Conservation (phyloP, 2,113 vertebrate genomes). For the Gobio gobio region DNA sequence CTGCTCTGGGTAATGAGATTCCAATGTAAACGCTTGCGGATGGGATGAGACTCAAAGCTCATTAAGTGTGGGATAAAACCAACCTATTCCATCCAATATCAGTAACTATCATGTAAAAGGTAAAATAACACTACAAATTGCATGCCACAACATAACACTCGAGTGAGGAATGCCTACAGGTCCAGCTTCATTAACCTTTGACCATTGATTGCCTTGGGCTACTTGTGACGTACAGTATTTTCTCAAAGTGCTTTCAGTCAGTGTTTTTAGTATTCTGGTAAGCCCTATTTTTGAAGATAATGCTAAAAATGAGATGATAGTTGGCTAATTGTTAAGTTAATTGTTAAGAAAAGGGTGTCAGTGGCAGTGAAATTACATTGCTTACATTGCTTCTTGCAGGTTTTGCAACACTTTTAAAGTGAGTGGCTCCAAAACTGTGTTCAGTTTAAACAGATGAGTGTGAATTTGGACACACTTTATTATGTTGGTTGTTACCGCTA, state of each 20-base stretch:
- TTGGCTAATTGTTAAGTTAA: not conserved
- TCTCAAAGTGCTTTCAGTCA: not conserved
- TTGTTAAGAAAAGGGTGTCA: not conserved
- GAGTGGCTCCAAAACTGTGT: not conserved
- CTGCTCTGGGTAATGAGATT: conserved; percentile 61
- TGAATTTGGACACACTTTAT: no score
- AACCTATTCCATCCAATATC: not conserved
- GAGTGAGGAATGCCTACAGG: not conserved
- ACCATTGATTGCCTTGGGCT: not conserved
- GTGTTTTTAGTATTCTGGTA: not conserved
- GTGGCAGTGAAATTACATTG: not conserved
- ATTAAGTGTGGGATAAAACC: conserved; percentile 37
- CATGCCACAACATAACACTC: conserved; percentile 7
- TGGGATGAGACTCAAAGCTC: conserved; percentile 62
- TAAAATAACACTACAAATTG: conserved; percentile 29
- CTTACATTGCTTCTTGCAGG: not conserved
- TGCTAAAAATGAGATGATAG: not conserved
- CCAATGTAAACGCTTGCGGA: conserved; percentile 64
- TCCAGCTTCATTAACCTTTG: conserved; percentile 10
- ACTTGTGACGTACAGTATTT: not conserved
- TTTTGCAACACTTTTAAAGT: not conserved
- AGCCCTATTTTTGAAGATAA: not conserved
- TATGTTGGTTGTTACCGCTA: no score
- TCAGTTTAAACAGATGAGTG: no score
- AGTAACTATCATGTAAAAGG: conserved; percentile 24